Evolutionary conservation across 2,797 vertebrate genomes (phyloP).

Genomic region (Sebastes alutus): DNA sequence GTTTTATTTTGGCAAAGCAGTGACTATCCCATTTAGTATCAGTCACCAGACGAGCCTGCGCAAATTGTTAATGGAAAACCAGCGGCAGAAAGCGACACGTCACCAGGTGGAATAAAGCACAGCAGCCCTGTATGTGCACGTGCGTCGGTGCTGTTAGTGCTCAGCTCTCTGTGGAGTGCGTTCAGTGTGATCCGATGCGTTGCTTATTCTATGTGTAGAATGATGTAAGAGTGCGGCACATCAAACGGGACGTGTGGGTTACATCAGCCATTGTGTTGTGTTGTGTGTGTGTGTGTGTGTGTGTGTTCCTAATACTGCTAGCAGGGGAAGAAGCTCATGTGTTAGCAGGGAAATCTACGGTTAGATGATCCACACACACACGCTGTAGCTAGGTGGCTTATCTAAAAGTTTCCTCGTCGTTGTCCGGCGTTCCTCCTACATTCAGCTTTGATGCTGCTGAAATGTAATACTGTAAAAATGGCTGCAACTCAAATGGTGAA

Average conservation of each 20-base stretch:
- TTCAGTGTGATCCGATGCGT: conserved; percentile 70
- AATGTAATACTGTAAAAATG: conserved; percentile 61
- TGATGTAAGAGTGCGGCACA: conserved; percentile 51
- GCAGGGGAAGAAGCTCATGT: conserved; percentile 41
- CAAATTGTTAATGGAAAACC: conserved; percentile 75
- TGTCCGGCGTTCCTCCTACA: conserved; percentile 34
- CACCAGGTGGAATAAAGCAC: conserved; percentile 66
- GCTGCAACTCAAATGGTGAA: conserved; percentile 66
- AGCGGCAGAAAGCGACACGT: conserved; percentile 81
- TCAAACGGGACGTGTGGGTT: conserved; percentile 48
- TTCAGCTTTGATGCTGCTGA: conserved; percentile 71
- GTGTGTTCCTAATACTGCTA: conserved; percentile 64
- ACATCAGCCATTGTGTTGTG: conserved; percentile 36
- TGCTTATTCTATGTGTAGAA: conserved; percentile 52
- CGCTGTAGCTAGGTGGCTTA: conserved; percentile 79
- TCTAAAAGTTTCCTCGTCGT: conserved; percentile 63
- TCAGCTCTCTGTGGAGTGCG: conserved; percentile 55
- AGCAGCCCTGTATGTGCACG: conserved; percentile 68
- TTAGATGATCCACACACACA: conserved; percentile 75
- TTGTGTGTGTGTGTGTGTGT: conserved; percentile 35
- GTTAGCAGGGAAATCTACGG: conserved; percentile 79
- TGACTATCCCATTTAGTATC: conserved; percentile 73
- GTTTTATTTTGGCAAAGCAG: conserved; percentile 94
- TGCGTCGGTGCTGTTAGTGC: conserved; percentile 41
- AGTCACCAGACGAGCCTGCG: conserved; percentile 80